These are phyloP conservation scores for Zoanthus sociatus DNA, from an alignment of 92 coral and sea anemone genomes.

Conservation along the genomic window DNA sequence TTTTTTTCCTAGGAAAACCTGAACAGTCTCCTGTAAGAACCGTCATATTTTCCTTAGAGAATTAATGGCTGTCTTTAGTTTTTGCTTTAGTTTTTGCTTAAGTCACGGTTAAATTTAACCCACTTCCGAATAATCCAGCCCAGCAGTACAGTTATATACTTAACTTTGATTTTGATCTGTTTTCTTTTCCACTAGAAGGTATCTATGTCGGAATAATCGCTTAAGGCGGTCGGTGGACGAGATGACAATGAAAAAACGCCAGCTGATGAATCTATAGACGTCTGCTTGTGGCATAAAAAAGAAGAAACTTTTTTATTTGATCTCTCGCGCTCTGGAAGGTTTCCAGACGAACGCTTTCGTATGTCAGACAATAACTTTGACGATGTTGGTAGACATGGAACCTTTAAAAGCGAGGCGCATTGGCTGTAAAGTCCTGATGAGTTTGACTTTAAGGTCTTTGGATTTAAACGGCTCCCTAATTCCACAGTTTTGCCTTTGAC, in stretches of 20 bases:
- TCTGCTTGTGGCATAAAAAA: conserved; percentile 16
- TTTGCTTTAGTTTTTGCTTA: too few species aligned
- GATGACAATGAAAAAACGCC: conserved; percentile 57
- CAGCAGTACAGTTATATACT: not conserved
- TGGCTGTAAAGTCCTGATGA: not conserved
- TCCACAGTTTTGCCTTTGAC: conserved; percentile 35
- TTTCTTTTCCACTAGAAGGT: not conserved
- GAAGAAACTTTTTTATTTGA: not conserved
- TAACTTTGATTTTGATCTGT: too few species aligned
- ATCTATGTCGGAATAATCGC: conserved; percentile 60
- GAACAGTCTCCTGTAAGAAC: too few species aligned
- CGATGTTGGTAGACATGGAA: not conserved
- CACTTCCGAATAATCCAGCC: too few species aligned
- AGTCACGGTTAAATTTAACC: too few species aligned
- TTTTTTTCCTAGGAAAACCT: too few species aligned
- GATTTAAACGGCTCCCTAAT: not conserved
- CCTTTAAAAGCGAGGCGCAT: not conserved
- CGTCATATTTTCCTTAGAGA: too few species aligned
- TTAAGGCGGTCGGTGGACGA: conserved; percentile 70
- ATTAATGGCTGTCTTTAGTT: too few species aligned
- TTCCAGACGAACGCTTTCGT: conserved; percentile 1
- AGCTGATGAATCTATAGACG: conserved; percentile 51
- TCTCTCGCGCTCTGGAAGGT: conserved; percentile 1
- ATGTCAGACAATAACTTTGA: conserved; percentile 7
- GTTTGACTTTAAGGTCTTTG: not conserved